Evolutionary conservation across 2,113 vertebrate species (phyloP).

Genomic region (Rhipidura dahli): DNA sequence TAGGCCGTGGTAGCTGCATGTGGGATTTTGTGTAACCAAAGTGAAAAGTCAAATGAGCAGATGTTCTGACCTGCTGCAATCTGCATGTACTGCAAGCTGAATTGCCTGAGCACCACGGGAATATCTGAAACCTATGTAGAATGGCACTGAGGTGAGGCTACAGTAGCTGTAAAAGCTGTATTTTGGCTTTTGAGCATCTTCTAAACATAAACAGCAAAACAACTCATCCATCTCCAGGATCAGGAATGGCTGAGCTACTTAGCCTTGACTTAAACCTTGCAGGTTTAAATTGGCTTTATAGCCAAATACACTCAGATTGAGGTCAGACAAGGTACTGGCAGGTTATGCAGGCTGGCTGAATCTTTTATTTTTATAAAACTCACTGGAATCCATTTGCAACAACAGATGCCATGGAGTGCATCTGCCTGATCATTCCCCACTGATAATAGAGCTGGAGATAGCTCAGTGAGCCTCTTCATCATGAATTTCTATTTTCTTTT

Average conservation of each 20-base stretch:
- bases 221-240: neutral
- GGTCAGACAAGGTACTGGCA: neutral
- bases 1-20: neutral
- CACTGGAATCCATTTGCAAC: neutral
- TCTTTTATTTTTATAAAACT: neutral
- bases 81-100: neutral
- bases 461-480: constrained; percentile 1
- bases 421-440: neutral
- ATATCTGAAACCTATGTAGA: neutral
- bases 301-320: neutral
- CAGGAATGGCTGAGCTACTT: neutral
- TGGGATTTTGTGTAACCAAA: neutral
- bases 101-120: neutral
- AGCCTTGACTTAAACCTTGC: neutral
- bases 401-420: neutral
- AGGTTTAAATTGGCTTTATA: neutral
- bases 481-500: constrained; percentile 26
- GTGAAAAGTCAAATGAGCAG: neutral
- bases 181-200: neutral
- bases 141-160: neutral
- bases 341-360: neutral
- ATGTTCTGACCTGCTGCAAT: neutral
- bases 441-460: neutral
- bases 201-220: neutral
- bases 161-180: neutral